Base-by-base conservation (phyloP, 2,888 invertebrate genomes). In the Thera britannica region DNA sequence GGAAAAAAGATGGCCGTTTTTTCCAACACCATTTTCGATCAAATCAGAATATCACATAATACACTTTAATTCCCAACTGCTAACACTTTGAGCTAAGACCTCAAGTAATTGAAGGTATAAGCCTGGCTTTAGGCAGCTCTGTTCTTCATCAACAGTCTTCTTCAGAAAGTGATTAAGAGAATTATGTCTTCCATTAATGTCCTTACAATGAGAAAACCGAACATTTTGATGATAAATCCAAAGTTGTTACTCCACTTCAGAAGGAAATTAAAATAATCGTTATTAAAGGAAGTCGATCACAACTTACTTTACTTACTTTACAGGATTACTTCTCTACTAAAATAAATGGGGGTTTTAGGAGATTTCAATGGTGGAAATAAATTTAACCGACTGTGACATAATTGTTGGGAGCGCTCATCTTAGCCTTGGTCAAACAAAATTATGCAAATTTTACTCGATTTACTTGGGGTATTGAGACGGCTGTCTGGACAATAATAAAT, bases 391-490 rank as follows among this genome's bases (percentile, higher is more conserved):
- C 41, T 41, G 41, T 41, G 41, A 41, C 41, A 41, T 41, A 41
- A 7, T 41, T 41, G 0, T 41, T 41, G 41, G 41, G 41, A 5
- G 4, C 41, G 41, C 41, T 41, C 41, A 41, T 41, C 41, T 41
- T 7, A 41, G 41, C 41, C 41, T 41, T 41, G 51, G 51, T 9
- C 63, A 62, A 68, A 55, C 71, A 68, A 66, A 58, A 68, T 72
- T 71, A 68, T 68, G 67, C 62, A 67, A 75, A 71, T 68, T 64
- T 56, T 11, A 41, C 65, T 55, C 66, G 48, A 72, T 76, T 76
- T 68, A 68, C 71, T 72, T 76, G 73, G 72, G 44, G 23, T 7
- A 73, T 74, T 67, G 70, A 72, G 66, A 65, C 36, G 36, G 52
- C 58, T 11, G 38, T 61, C 12, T 52, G 65, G 57, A 68, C 70